These are phyloP conservation scores for Tetropium fuscum DNA, from an alignment of 2,888 invertebrate species.

Conservation along the genomic window DNA sequence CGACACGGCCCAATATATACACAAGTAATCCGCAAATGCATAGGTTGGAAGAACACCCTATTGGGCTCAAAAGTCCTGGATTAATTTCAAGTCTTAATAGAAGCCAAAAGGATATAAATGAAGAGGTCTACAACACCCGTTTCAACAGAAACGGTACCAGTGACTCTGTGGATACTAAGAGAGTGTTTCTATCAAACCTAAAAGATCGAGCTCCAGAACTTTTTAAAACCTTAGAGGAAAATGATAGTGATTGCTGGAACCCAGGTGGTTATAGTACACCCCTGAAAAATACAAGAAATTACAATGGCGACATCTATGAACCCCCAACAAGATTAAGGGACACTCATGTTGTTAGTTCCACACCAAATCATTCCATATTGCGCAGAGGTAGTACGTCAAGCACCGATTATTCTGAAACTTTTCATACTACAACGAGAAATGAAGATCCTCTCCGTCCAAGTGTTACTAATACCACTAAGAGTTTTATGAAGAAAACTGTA, in stretches of 20 bases:
- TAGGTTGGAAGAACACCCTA: constrained; percentile 76
- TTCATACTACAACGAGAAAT: constrained; percentile 75
- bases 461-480: constrained; percentile 79
- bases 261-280: constrained; percentile 52
- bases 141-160: constrained; percentile 70
- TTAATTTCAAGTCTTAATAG: constrained; percentile 88
- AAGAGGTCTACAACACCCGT: constrained; percentile 70
- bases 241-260: constrained; percentile 65
- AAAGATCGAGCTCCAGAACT: constrained; percentile 79
- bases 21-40: constrained; percentile 85
- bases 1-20: constrained; percentile 68
- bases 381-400: constrained; percentile 77
- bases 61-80: constrained; percentile 85
- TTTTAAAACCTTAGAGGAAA: constrained; percentile 76
- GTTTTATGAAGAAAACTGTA: constrained; percentile 76
- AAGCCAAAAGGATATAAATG: constrained; percentile 81
- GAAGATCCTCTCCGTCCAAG: constrained; percentile 77
- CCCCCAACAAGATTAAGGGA: constrained; percentile 64
- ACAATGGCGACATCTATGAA: constrained; percentile 64
- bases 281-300: constrained; percentile 56
- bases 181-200: constrained; percentile 76
- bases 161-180: constrained; percentile 65
- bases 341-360: constrained; percentile 55
- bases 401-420: constrained; percentile 79
- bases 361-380: constrained; percentile 64